Base-by-base conservation (phyloP, 2,113 vertebrate species). In the Halichoeres trimaculatus region DNA sequence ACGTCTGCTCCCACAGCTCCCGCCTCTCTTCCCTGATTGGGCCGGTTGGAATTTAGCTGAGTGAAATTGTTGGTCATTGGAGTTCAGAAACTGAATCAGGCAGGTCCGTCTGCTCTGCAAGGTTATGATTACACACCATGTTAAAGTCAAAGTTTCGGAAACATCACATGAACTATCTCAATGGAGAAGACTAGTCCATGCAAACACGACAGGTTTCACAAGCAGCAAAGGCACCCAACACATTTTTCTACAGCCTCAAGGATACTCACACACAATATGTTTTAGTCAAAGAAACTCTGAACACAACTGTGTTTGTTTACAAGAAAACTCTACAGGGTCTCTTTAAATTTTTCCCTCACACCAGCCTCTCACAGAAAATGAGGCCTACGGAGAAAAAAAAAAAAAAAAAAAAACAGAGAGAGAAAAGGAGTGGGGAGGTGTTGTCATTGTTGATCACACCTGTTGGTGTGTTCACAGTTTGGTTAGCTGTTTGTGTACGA, bases 371-470 rank as follows among this genome's bases (percentile, higher is more conserved):
- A 38, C 38, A 55, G 48, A 59, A 64, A 30, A 54, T 26, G n/a
- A 41, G 16, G 16, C 38, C 38, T 43, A 26, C 13, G 51, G 54
- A 66, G 55, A 36, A 67, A 40, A n/a, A n/a, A n/a, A n/a, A n/a
- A n/a, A n/a, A n/a, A 35, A 40, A 30, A 30, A 30, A 30, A 35
- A 3, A 3, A 40, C 30, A 9, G 53, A 53, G 61, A 52, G 2
- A 17, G 50, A 5, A 20, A 5, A 43, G 41, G 14, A 13, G 43
- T 30, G 51, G 50, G 22, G 57, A 41, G 54, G 19, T 66, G 59
- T 56, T 47, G 62, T 43, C 58, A n/a, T 23, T 19, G 55, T n/a
- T 5, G 59, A 40, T 62, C 51, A 47, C 74, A 72, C 80, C 68
- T 58, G 50, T 35, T 38, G 51, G 30, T 58, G 14, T 56, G 51